These are phyloP conservation scores for Artemia sinica DNA, from an alignment of 2,888 invertebrate genomes.

Conservation along the genomic window DNA sequence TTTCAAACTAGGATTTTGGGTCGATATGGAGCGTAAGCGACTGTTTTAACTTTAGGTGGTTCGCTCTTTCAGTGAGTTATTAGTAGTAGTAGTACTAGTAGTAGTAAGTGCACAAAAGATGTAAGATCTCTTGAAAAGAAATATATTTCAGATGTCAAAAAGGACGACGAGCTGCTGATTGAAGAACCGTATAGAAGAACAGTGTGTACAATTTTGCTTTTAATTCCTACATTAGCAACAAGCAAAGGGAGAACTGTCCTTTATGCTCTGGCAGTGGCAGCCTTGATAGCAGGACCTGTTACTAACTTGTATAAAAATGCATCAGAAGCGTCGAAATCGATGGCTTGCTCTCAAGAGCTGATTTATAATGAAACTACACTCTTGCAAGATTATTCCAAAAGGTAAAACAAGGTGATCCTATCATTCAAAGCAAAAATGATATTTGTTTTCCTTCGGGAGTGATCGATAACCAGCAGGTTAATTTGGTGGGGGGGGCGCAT, in stretches of 20 bases:
- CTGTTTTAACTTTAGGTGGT: too few relatives aligned
- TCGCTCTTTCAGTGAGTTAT: too few relatives aligned
- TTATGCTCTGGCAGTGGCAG: neutral
- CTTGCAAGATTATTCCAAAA: neutral
- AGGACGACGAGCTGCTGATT: neutral
- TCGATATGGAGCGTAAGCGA: too few relatives aligned
- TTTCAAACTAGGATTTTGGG: too few relatives aligned
- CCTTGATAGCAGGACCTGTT: neutral
- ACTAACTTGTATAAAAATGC: conserved; percentile 1
- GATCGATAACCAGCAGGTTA: too few relatives aligned
- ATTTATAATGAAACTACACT: neutral
- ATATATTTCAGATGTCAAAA: too few relatives aligned
- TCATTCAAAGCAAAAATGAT: too few relatives aligned
- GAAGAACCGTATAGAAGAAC: conserved; percentile 5
- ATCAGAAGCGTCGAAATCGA: neutral
- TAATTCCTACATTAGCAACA: neutral
- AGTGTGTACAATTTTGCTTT: neutral
- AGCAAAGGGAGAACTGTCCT: neutral
- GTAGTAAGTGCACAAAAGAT: too few relatives aligned
- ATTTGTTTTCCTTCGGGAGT: too few relatives aligned
- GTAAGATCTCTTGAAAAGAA: too few relatives aligned
- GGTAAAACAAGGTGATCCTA: neutral
- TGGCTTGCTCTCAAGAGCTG: conserved; percentile 12
- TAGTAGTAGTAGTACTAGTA: too few relatives aligned
- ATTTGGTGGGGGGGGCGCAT: too few relatives aligned